phyloP scores from a whole-genome alignment of 2,113 vertebrate species.

The Meleagris gallopavo region DNA sequence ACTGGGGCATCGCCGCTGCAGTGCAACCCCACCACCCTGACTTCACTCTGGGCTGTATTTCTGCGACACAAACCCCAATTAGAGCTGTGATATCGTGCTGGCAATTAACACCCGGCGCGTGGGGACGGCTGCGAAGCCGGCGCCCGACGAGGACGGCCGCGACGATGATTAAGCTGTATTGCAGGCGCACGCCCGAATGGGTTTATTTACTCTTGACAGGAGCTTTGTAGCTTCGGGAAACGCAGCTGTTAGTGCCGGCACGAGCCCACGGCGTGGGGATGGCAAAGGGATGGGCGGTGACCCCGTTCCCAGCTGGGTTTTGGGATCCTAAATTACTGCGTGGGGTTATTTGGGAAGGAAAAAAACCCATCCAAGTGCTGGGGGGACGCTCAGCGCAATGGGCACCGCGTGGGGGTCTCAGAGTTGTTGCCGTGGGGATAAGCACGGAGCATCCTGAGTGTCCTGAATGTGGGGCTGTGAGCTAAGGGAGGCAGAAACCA shows the following conservation, averaged over 20 bases:
- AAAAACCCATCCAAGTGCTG: background rate
- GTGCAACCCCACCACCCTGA: background rate
- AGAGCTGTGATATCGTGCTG: background rate
- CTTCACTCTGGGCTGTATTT: background rate
- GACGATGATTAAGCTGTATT: conserved; percentile 33
- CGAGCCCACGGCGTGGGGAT: background rate
- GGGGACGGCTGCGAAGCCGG: background rate
- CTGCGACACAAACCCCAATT: background rate
- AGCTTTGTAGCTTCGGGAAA: background rate
- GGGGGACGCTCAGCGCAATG: background rate
- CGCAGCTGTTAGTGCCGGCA: background rate
- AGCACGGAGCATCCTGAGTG: background rate
- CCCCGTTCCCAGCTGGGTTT: background rate
- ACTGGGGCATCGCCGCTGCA: background rate
- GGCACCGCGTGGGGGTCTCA: background rate
- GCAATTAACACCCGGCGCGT: conserved; percentile 7
- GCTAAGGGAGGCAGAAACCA: background rate
- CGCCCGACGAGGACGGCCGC: background rate
- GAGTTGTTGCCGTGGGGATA: background rate
- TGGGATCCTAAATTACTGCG: background rate
- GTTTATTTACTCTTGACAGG: background rate
- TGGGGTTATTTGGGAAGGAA: background rate
- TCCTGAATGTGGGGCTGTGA: background rate
- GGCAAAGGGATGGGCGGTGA: background rate
- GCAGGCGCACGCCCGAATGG: background rate